phyloP scores from a whole-genome alignment of 2,113 vertebrate species.

The Sisor rabdophorus region DNA sequence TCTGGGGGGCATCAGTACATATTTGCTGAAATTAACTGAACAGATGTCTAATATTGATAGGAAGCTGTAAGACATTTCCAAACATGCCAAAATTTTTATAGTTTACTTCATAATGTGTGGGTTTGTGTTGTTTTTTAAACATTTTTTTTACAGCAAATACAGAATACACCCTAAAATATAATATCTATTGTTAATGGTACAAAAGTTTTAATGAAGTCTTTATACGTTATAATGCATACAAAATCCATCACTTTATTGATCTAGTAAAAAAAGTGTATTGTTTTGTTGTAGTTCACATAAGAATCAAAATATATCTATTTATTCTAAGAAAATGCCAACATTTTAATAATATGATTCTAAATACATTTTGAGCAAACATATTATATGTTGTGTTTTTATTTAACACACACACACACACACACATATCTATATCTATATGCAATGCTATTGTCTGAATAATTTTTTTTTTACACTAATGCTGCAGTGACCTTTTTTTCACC shows the following conservation, averaged over 20 bases:
- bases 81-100: too few relatives aligned
- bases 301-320: neutral
- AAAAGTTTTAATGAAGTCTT: neutral
- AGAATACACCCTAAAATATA: too few relatives aligned
- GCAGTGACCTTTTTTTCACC: conserved; percentile 74
- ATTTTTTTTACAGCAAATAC: too few relatives aligned
- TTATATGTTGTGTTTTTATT: neutral
- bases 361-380: neutral
- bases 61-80: neutral
- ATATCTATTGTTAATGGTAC: neutral
- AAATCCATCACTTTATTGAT: neutral
- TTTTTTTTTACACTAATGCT: conserved; percentile 48
- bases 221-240: neutral
- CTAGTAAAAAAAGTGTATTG: neutral
- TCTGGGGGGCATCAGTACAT: neutral
- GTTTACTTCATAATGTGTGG: too few relatives aligned
- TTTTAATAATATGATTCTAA: neutral
- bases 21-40: neutral
- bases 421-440: too few relatives aligned
- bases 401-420: neutral
- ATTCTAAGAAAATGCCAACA: neutral
- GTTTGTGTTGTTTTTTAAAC: too few relatives aligned
- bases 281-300: neutral
- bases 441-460: conserved; percentile 38
- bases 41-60: neutral